Evolutionary conservation across 2,113 vertebrate species (phyloP).

Genomic region (Proteles cristata): DNA sequence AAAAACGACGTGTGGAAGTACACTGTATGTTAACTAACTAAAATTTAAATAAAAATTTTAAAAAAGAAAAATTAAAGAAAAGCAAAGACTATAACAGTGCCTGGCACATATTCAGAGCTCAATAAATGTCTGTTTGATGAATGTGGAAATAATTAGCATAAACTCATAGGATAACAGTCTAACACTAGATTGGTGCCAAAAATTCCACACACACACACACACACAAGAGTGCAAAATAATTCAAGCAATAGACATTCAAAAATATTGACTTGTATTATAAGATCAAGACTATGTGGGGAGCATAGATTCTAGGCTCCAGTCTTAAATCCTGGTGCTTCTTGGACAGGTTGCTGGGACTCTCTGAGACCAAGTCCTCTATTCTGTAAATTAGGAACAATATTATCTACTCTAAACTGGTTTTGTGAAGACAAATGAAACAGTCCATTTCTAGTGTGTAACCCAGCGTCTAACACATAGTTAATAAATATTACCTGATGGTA

Average conservation of each 20-base stretch:
- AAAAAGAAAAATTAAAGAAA: background rate
- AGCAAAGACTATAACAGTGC: background rate
- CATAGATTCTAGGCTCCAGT: background rate
- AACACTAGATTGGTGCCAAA: background rate
- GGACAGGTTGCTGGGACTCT: background rate
- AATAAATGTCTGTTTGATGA: background rate
- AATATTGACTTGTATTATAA: background rate
- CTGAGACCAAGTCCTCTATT: background rate
- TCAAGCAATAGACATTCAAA: background rate
- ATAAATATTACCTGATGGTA: background rate
- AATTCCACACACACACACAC: accelerated
- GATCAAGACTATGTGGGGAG: background rate
- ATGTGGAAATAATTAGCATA: background rate
- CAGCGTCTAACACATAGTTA: background rate
- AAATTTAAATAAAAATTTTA: too few species aligned
- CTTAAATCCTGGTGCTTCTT: background rate
- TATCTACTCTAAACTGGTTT: background rate
- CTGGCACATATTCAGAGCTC: background rate
- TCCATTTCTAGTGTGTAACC: background rate
- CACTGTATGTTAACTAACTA: too few species aligned
- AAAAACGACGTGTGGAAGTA: too few species aligned
- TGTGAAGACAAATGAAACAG: background rate
- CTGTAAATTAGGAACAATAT: background rate
- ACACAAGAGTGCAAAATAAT: background rate
- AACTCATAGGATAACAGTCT: background rate